Base-by-base conservation (phyloP, 1,140 invertebrate species). In the Pantala flavescens region DNA sequence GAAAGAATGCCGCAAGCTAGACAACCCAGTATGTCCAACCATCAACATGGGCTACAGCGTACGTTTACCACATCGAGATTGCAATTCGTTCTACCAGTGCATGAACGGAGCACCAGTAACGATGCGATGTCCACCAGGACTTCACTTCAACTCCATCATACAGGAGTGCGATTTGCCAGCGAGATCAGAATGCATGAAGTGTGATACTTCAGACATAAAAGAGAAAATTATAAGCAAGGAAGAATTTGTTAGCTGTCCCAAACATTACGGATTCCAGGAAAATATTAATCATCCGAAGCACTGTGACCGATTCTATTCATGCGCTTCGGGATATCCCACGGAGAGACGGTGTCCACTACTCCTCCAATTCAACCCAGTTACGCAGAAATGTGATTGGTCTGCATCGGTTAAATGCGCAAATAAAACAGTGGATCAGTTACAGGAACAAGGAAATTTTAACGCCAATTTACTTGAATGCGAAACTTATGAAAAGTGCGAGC, bases 11-110 rank as follows among this genome's bases (percentile, higher is more conserved):
- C 24, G n/a, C 1, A 19, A 21, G 23, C 12, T 19, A 21, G 12
- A 7, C 12, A 1, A 10, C 7, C 16, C 72, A 36, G 28, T 12
- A 12, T 43, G 16, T 28, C 21, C 21, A 11, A 24, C 21, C 72
- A 28, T 23, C 72, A 12, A 24, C 72, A 23, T 42, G 43, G 23
- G 28, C 28, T 36, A 36, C 28, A 9, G 28, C 9, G 2, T 36
- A 36, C 28, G 28, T 36, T 75, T 71, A 43, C 3, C 76, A 24
- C 75, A 78, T 14, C n/a, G 75, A 0, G 73, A 79, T 70, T 85
- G 83, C 55, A 12, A 43, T 0, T 72, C 73, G 7, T 85, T 80
- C 73, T 84, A 80, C 71, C 36, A 75, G 11, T 85, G 84, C 75
- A 71, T 71, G n/a, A 42, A 78, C 63, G 78, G 78, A 43, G 74